Evolutionary conservation across 2,888 invertebrate genomes (phyloP).

Genomic region (Eucera pruinosa): DNA sequence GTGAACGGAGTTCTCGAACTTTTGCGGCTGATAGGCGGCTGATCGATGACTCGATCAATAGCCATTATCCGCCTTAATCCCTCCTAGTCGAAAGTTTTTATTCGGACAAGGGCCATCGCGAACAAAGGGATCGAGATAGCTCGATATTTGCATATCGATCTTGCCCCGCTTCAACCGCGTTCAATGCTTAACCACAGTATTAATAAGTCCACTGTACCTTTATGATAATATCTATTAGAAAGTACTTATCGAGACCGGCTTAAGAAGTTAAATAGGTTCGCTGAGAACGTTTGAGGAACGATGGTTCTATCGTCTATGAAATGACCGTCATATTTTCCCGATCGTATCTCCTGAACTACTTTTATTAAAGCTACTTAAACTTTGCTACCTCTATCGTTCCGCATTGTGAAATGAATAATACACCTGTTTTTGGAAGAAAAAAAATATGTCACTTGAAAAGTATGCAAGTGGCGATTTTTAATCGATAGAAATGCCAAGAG

Average conservation of each 20-base stretch:
- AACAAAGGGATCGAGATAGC: slow-evolving; percentile 33
- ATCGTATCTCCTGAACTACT: too few relatives aligned
- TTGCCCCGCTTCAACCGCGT: neutral
- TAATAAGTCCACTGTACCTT: slow-evolving; percentile 30
- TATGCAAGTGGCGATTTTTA: too few relatives aligned
- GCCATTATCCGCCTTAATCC: slow-evolving; percentile 48
- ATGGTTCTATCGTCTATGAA: too few relatives aligned
- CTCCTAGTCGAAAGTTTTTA: slow-evolving; percentile 45
- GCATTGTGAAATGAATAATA: too few relatives aligned
- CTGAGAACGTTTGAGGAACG: too few relatives aligned
- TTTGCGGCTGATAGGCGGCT: slow-evolving; percentile 49
- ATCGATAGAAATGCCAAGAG: too few relatives aligned
- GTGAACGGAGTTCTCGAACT: slow-evolving; percentile 38
- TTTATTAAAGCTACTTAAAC: too few relatives aligned
- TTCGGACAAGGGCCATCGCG: slow-evolving; percentile 7
- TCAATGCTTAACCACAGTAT: slow-evolving; percentile 15
- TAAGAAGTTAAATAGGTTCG: slow-evolving; percentile 10
- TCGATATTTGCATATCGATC: slow-evolving; percentile 50
- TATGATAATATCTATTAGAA: slow-evolving; percentile 26
- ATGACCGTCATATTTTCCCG: too few relatives aligned
- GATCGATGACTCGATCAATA: slow-evolving; percentile 56
- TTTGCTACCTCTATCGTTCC: too few relatives aligned
- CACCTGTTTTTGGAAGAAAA: too few relatives aligned
- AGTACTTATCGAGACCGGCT: slow-evolving; percentile 3
- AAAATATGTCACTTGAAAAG: too few relatives aligned